Evolutionary conservation across 2,888 invertebrate species (phyloP).

Genomic region (Drosophila kanekoi): DNA sequence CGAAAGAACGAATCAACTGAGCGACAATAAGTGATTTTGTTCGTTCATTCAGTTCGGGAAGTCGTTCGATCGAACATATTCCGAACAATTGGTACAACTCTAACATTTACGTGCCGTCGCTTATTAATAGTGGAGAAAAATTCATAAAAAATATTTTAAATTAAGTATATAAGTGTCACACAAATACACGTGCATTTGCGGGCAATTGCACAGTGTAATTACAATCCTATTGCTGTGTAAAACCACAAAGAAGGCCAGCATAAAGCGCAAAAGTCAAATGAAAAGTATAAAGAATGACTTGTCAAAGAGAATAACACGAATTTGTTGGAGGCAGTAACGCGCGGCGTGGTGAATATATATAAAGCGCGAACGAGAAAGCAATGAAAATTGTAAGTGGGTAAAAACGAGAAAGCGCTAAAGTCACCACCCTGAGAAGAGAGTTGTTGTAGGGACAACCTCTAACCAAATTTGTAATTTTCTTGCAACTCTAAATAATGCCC

Average conservation of each 20-base stretch:
- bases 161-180: conserved; percentile 37
- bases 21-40: background rate
- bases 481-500: conserved; percentile 43
- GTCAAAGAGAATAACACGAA: conserved; percentile 61
- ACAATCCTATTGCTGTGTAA: conserved; percentile 15
- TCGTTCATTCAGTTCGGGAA: conserved; percentile 22
- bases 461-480: conserved; percentile 55
- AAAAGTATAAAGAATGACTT: conserved; percentile 65
- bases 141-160: conserved; percentile 30
- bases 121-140: conserved; percentile 43
- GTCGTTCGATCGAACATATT: conserved; percentile 16
- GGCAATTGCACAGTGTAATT: conserved; percentile 37
- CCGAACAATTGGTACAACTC: conserved; percentile 31
- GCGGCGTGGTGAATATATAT: conserved; percentile 69
- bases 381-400: conserved; percentile 60
- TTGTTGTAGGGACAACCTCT: conserved; percentile 61
- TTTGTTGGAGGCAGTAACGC: conserved; percentile 56
- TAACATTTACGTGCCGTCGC: conserved; percentile 52
- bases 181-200: conserved; percentile 49
- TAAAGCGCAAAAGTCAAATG: conserved; percentile 23
- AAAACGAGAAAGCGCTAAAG: conserved; percentile 66
- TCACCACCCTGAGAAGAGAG: conserved; percentile 63
- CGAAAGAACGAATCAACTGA: conserved; percentile 13
- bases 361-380: conserved; percentile 63
- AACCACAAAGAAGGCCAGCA: conserved; percentile 11